A percentile compares a stretch with the other conserved stretches of the same genome.
Evolutionary conservation across 2,888 invertebrate genomes (phyloP).

Genomic region (Seira ritae): DNA sequence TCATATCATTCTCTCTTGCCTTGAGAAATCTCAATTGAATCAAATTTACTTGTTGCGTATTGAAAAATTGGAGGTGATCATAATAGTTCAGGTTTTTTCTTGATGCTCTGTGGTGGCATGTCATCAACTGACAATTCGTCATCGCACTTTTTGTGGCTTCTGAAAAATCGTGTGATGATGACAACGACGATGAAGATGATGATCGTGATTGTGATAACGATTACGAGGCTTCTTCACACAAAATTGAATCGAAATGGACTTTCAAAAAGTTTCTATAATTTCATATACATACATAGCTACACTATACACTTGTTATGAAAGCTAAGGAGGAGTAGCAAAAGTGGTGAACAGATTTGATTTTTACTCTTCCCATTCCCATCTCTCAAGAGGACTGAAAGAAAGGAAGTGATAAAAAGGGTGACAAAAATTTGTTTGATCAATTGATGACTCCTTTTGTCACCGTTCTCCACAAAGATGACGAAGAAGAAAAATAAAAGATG

Average conservation of each 20-base stretch:
- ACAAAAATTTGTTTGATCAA: constrained; percentile 73
- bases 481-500: constrained; percentile 11
- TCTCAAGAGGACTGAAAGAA: not conserved
- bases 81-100: constrained; percentile 37
- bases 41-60: constrained; percentile 20
- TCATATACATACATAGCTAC: too few species aligned
- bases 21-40: constrained; percentile 26
- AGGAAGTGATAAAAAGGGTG: constrained; percentile 59
- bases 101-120: constrained; percentile 20
- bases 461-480: not conserved
- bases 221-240: not conserved
- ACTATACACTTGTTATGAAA: constrained; percentile 27
- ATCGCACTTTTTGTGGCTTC: not conserved
- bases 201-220: not conserved
- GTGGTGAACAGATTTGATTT: not conserved
- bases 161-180: constrained; percentile 22
- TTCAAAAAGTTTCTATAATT: constrained; percentile 1
- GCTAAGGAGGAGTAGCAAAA: constrained; percentile 21
- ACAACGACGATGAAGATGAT: not conserved
- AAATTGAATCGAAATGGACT: not conserved
- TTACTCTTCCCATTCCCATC: not conserved
- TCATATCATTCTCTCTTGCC: not conserved
- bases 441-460: constrained; percentile 69
- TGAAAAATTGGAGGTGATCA: constrained; percentile 20
- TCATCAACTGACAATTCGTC: constrained; percentile 70